A percentile compares a stretch with the other conserved stretches of the same genome.
Evolutionary conservation across 2,888 invertebrate genomes (phyloP).

Genomic region (Caenorhabditis afra): DNA sequence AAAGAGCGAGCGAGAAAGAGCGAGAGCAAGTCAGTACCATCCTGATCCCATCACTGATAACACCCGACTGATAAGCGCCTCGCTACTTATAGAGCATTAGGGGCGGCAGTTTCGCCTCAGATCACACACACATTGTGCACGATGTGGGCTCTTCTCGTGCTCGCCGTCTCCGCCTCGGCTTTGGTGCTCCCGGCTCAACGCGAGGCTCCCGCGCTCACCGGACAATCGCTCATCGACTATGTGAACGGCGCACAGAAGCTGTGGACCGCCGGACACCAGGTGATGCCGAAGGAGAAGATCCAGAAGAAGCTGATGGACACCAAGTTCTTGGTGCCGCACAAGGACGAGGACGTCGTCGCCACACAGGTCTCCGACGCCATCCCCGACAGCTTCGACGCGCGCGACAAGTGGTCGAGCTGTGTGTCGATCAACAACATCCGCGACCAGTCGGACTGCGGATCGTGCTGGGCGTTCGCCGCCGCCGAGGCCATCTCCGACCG

Average conservation of each 20-base stretch:
- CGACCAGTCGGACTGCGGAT: slow-evolving; percentile 82
- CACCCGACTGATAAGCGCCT: too few species aligned
- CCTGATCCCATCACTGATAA: too few species aligned
- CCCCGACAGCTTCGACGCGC: slow-evolving; percentile 60
- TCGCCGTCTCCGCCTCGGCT: slow-evolving; percentile 27
- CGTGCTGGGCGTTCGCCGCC: slow-evolving; percentile 87
- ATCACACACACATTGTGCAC: not conserved
- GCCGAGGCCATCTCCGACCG: slow-evolving; percentile 82
- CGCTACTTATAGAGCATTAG: not conserved
- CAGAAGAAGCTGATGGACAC: slow-evolving; percentile 59
- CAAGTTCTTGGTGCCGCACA: slow-evolving; percentile 51
- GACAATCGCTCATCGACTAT: slow-evolving; percentile 61
- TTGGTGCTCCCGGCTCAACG: slow-evolving; percentile 30
- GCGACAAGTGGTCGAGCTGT: slow-evolving; percentile 61
- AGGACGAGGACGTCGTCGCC: slow-evolving; percentile 48
- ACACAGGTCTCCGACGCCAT: slow-evolving; percentile 33
- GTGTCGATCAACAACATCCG: slow-evolving; percentile 54
- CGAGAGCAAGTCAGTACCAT: too few species aligned
- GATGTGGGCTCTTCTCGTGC: slow-evolving; percentile 21
- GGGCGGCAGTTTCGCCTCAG: not conserved
- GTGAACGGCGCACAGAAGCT: slow-evolving; percentile 62
- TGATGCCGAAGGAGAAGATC: slow-evolving; percentile 44
- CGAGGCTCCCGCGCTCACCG: slow-evolving; percentile 39
- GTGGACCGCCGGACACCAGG: slow-evolving; percentile 61
- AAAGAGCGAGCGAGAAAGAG: too few species aligned